phyloP scores from a whole-genome alignment of 2,113 vertebrate genomes.

The Antigone vipio region DNA sequence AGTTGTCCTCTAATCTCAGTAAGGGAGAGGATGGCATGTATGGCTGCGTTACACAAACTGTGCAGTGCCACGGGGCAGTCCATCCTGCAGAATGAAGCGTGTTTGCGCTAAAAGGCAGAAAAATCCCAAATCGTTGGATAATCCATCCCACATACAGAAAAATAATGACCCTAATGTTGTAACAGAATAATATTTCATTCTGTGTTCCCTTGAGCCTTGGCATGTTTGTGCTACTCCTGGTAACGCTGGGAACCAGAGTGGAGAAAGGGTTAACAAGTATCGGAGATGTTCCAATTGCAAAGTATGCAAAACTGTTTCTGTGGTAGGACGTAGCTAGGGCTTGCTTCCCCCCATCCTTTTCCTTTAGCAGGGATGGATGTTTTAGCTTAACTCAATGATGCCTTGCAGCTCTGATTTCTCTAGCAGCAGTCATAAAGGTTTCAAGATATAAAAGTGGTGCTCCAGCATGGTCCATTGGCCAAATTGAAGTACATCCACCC shows the following conservation, averaged over 20 bases:
- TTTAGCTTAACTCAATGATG: background rate
- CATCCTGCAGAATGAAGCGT: background rate
- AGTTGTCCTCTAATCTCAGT: background rate
- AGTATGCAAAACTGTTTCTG: background rate
- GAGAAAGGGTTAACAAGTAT: background rate
- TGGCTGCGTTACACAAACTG: background rate
- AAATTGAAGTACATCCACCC: background rate
- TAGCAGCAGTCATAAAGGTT: background rate
- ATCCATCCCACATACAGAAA: background rate
- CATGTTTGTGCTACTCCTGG: background rate
- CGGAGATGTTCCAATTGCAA: background rate
- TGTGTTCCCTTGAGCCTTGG: background rate
- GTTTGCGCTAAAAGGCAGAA: background rate
- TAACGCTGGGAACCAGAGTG: background rate
- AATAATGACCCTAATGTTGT: background rate
- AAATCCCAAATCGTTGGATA: background rate
- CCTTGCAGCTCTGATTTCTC: background rate
- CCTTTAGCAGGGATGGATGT: background rate
- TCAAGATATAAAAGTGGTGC: background rate
- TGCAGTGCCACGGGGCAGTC: background rate
- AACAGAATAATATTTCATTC: background rate
- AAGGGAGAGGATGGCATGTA: accelerated
- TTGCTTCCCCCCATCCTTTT: background rate
- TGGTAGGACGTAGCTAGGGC: background rate
- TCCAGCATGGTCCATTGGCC: background rate